A percentile compares a stretch with the other conserved stretches of the same genome.
These are phyloP conservation scores for Ariolimax columbianus DNA, from an alignment of 2,888 invertebrate genomes.

Conservation along the genomic window DNA sequence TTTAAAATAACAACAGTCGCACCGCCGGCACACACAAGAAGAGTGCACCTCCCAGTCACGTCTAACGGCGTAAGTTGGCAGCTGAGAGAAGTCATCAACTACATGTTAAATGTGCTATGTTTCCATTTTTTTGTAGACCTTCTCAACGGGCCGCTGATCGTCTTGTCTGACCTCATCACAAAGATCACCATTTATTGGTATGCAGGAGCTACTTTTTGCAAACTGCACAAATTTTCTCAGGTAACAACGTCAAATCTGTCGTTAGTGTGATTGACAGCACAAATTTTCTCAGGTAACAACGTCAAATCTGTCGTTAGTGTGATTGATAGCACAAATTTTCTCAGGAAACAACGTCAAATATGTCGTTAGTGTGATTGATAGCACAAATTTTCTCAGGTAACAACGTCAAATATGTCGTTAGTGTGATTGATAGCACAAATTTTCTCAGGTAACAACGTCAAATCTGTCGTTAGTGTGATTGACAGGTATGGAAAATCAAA, in stretches of 20 bases:
- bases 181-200: constrained; percentile 70
- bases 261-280: no score
- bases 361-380: no score
- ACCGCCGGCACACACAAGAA: no score
- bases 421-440: no score
- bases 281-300: constrained; percentile 65
- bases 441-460: no score
- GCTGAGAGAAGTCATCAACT: no score
- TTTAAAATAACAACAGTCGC: no score
- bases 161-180: constrained; percentile 70
- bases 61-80: no score
- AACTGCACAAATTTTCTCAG: constrained; percentile 67
- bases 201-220: constrained; percentile 71
- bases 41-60: no score
- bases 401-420: not conserved
- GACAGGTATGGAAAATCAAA: no score
- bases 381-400: constrained; percentile 67
- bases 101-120: no score
- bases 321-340: constrained; percentile 67
- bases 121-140: constrained; percentile 63
- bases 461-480: no score
- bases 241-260: constrained; percentile 52
- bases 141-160: constrained; percentile 71
- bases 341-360: constrained; percentile 57
- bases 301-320: not conserved